Base-by-base conservation (phyloP, 2,888 invertebrate species). In the Leistus spinibarbis region DNA sequence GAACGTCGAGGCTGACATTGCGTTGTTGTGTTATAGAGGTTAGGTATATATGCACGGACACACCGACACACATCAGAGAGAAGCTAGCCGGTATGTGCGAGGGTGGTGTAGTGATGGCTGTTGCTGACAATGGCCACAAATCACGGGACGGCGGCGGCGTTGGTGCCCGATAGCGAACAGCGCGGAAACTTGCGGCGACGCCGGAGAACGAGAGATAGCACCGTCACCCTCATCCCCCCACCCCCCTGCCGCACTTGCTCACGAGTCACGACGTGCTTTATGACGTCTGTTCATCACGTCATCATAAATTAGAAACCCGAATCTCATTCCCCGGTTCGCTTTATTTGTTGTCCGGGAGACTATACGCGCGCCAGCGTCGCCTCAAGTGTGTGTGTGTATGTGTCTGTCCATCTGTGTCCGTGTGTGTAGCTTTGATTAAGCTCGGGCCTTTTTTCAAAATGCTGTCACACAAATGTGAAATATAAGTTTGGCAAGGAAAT, bases 231-330 rank as follows among this genome's bases (percentile, higher is more conserved):
- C 70, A 69, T 67, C 68, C n/a, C 75, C 40, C 10, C 65, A 3
- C 9, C 17, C 17, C n/a, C 57, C 17, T 57, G 13, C 9, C 16
- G 57, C 57, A 3, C 9, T 7, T 3, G 16, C 57, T n/a, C 57
- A 65, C 74, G 69, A 57, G 74, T 69, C 69, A 20, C 75, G 63
- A 62, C 74, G 78, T 78, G 79, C 79, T 82, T 82, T 81, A 82
- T 81, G 81, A 81, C 81, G 80, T 80, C 82, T 81, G 80, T 81
- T 81, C 81, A 82, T 82, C 81, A 81, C 79, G 79, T 79, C 78
- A 77, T 79, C 80, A 80, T 80, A 81, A 80, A 80, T 80, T 79
- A 79, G 79, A 78, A 78, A 78, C 78, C 72, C 72, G 78, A 75
- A 75, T 74, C 74, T 74, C 74, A 68, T 74, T 73, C 73, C 27